Base-by-base conservation (phyloP, 1,140 invertebrate species). In the Cardiocondyla obscurior region DNA sequence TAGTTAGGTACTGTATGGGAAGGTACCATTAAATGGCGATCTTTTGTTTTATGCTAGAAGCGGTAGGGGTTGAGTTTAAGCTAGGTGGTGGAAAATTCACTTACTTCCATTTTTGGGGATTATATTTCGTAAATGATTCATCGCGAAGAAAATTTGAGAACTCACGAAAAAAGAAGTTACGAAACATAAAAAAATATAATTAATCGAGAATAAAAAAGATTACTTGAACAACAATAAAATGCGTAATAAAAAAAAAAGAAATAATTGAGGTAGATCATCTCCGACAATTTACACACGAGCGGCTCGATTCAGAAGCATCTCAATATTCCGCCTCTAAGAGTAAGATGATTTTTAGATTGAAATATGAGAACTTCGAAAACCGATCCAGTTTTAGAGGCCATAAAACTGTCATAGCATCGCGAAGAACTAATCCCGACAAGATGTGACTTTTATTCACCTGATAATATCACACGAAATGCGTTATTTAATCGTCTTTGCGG, bases 361-460 rank as follows among this genome's bases (percentile, higher is more conserved):
- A 90, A 90, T 36, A 84, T 53, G 90, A 90, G 85, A 90, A 79
- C 39, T 70, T 58, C 86, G 87, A 86, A 90, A 85, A 90, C 82
- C 69, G 85, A 90, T 90, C 83, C 65, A 87, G 72, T 86, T 86
- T 89, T 85, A 62, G 82, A 74, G 67, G 36, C 69, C 69, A 33
- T 74, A 55, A 70, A 86, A 82, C 44, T 55, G 57, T 57, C 22
- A 30, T 44, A 19, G 19, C 12, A 84, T 14, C 19, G 25, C 30
- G 49, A 60, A 42, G 39, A 70, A 25, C 39, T 81, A 81, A 85
- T 87, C 65, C 74, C 58, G 22, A 46, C 30, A 42, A 67, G 72
- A 85, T 69, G 49, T 83, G 65, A 85, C 51, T 73, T 72, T 53
- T 25, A 70, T 70, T 42, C 60, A 36, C 30, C 46, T 1, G 46